Evolutionary conservation across 2,113 vertebrate genomes (phyloP), one percentile per base, ranked within the genome.

Genomic region (Megaceryle maxima): DNA sequence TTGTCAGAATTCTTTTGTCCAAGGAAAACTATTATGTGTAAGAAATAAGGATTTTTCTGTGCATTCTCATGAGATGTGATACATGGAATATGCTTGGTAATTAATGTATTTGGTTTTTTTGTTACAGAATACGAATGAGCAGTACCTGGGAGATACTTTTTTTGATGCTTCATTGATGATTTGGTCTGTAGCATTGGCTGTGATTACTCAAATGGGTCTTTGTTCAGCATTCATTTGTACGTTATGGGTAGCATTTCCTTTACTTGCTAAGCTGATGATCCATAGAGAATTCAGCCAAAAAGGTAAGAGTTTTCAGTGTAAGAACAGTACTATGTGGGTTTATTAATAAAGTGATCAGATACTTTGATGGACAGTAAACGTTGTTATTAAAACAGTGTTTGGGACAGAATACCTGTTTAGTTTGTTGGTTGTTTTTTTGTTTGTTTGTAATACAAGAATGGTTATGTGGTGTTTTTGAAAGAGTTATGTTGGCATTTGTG

Each of bases 151-250:
- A 21, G 99, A 99, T 88, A 81, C 98, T 37, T 99, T 98, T 96
- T 99, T 99, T 87, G 99, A 99, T 60, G 98, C 98, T 46, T 98
- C 99, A 21, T 77, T 99, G 84, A 96, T 98, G 84, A 97, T 99
- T 88, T 99, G 99, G 98, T 98, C 99, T 81, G 62, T 97, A 83
- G 98, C 95, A 60, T 98, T 99, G 96, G 60, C 98, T 87, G 93
- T 97, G 91, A 95, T 99, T 55, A 99, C 99, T 85, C 98, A 97
- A 16, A 97, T 94, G 37, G 98, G 98, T 50, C 94, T 99, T 77
- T 99, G 99, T 88, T 99, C 99, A 2, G 99, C 99, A 19, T 99
- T 99, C 43, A 96, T 99, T 75, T 98, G 99, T 92, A 98, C 98
- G 2, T 92, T 99, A 6, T 99, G 99, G 99, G 98, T 99, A 76